Percentiles rank a stretch among this genome's conserved stretches.
Evolutionary conservation across 1,140 invertebrate genomes (phyloP).

Genomic region (Anthonomus grandis): DNA sequence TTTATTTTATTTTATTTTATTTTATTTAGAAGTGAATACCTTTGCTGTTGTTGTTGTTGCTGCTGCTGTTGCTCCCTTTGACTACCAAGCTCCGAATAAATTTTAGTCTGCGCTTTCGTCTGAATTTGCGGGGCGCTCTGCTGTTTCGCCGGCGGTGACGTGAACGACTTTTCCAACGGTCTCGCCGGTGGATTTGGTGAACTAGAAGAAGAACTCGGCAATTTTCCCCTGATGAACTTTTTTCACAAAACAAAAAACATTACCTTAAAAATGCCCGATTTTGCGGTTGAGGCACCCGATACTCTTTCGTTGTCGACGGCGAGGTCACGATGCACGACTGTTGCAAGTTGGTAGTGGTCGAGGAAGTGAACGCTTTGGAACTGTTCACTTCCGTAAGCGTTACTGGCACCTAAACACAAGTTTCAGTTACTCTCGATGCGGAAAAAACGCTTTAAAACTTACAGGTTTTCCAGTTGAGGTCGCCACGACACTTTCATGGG

Average conservation of each 20-base stretch:
- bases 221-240: background rate
- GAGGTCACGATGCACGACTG: slow-evolving; percentile 70
- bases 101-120: slow-evolving; percentile 67
- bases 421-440: too few species aligned
- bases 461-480: slow-evolving; percentile 62
- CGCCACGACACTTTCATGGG: slow-evolving; percentile 71
- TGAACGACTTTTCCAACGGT: slow-evolving; percentile 39
- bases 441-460: too few species aligned
- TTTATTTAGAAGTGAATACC: too few species aligned
- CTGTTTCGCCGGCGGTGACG: slow-evolving; percentile 54
- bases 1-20: too few species aligned
- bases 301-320: slow-evolving; percentile 59
- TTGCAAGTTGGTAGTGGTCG: slow-evolving; percentile 58
- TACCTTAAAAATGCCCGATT: slow-evolving; percentile 27
- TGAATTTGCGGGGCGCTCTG: slow-evolving; percentile 55
- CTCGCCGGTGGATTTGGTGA: slow-evolving; percentile 35
- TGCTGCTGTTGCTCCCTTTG: slow-evolving; percentile 54
- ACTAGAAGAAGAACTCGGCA: slow-evolving; percentile 35
- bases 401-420: slow-evolving; percentile 43
- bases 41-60: slow-evolving; percentile 53
- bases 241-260: background rate
- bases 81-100: slow-evolving; percentile 59
- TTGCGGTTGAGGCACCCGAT: slow-evolving; percentile 54
- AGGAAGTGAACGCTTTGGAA: slow-evolving; percentile 53
- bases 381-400: slow-evolving; percentile 42